A percentile compares a stretch with the other conserved stretches of the same genome.
These are phyloP conservation scores for Leptobrachium leishanense DNA, from an alignment of 2,113 vertebrate genomes.

Conservation along the genomic window DNA sequence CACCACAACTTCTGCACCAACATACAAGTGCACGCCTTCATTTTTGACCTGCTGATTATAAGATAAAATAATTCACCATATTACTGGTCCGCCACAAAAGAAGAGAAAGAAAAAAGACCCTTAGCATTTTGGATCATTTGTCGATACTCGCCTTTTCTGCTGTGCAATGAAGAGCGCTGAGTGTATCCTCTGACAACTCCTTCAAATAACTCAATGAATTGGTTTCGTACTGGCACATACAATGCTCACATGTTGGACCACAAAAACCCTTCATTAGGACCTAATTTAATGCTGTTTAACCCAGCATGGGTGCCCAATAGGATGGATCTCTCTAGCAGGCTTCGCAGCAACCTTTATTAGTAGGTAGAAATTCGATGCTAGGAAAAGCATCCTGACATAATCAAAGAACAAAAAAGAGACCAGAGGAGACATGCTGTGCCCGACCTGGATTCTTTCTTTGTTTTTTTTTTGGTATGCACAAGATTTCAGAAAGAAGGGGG, in stretches of 20 bases:
- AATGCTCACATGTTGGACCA: slow-evolving; percentile 16
- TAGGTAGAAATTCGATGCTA: slow-evolving; percentile 24
- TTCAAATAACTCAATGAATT: slow-evolving; percentile 27
- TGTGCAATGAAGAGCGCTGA: slow-evolving; percentile 17
- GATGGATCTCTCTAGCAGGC: background rate
- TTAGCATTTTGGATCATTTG: slow-evolving; percentile 1
- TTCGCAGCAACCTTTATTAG: slow-evolving; percentile 22
- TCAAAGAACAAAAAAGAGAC: background rate
- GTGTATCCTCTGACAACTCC: slow-evolving; percentile 17
- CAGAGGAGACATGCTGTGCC: background rate
- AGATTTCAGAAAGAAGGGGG: background rate
- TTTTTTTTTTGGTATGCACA: background rate
- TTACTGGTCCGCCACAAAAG: background rate
- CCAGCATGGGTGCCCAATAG: slow-evolving; percentile 14
- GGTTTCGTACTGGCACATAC: slow-evolving; percentile 20
- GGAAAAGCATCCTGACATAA: background rate
- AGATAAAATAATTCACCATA: background rate
- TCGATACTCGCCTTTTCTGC: slow-evolving; percentile 5
- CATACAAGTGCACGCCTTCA: background rate
- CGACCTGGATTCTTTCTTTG: background rate
- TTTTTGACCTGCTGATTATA: background rate
- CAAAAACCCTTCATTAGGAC: slow-evolving; percentile 19
- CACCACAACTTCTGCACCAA: background rate
- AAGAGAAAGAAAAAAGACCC: background rate
- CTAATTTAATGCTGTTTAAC: slow-evolving; percentile 40